Base-by-base conservation (phyloP, 1,140 invertebrate genomes). In the Leucophenga varia region DNA sequence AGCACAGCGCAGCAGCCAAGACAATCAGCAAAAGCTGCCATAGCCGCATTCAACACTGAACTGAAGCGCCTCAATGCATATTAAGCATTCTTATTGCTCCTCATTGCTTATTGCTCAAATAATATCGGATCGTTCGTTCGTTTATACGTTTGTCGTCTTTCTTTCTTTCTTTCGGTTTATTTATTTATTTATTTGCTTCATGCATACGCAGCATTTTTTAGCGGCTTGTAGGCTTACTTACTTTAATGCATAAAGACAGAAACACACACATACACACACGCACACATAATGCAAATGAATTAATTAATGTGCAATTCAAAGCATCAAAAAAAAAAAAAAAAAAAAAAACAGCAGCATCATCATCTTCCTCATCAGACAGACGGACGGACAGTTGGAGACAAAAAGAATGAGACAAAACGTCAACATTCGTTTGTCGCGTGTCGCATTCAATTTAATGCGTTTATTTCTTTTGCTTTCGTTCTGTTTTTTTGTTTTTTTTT, bases 261-360 rank as follows among this genome's bases (percentile, higher is more conserved):
- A n/a, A n/a, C n/a, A 59, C 5, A 34, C 12, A 34, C 7, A 34
- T 34, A 34, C 12, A 34, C 4, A 34, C 25, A 28, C 12, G 32
- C 4, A 34, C 12, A 34, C 8, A 34, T 4, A 34, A 34, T n/a
- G 32, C 55, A 63, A 65, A 67, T 63, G 53, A 65, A 67, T 67
- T 67, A 63, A 65, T 63, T 67, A 65, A 65, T 53, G 47, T n/a
- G n/a, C n/a, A 42, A 28, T 28, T 7, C 25, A 28, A 28, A 28
- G n/a, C n/a, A n/a, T n/a, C n/a, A n/a, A n/a, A n/a, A n/a, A 14
- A 10, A 34, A n/a, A 34, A 6, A 34, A 7, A 34, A 34, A 6
- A 34, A 34, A 34, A 34, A 34, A 34, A 7, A 34, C 5, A n/a
- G 16, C 7, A 5, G 4, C 12, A 34, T n/a, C 5, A 34, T n/a